A percentile compares a stretch with the other conserved stretches of the same genome.
Conservation (phyloP, 1,140 invertebrate genomes). For the Glossosoma conforme region DNA sequence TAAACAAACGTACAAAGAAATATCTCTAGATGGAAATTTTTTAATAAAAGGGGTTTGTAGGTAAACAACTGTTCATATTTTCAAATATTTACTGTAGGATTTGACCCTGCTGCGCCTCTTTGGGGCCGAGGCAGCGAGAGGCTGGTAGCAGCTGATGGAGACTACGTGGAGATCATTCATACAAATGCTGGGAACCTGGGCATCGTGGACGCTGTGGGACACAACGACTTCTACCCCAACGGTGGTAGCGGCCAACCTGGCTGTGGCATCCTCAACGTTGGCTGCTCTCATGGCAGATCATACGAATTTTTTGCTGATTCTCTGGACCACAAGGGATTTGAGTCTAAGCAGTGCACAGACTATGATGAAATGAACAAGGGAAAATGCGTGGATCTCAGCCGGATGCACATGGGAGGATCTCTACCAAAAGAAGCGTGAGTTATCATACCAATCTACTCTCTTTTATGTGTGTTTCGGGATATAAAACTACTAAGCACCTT, state of each 20-base stretch:
- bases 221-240: conserved; percentile 55
- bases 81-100: conserved; percentile 39
- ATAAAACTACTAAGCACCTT: no score
- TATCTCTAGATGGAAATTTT: no score
- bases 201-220: conserved; percentile 38
- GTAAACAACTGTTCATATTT: no score
- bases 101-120: conserved; percentile 61
- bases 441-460: no score
- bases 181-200: conserved; percentile 49
- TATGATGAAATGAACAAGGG: conserved; percentile 33
- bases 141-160: conserved; percentile 46
- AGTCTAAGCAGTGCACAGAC: conserved; percentile 38
- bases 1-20: no score
- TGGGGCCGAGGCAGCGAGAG: conserved; percentile 38
- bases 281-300: conserved; percentile 49
- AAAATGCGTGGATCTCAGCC: conserved; percentile 32
- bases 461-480: no score
- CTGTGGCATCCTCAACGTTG: conserved; percentile 43
- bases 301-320: conserved; percentile 52
- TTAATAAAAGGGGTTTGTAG: no score
- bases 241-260: conserved; percentile 61
- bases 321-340: conserved; percentile 43
- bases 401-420: conserved; percentile 37
- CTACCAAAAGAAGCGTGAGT: conserved; percentile 14
- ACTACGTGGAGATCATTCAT: conserved; percentile 57